These are phyloP conservation scores for Pilophorus perplexus DNA, from an alignment of 2,888 invertebrate species.

Conservation along the genomic window DNA sequence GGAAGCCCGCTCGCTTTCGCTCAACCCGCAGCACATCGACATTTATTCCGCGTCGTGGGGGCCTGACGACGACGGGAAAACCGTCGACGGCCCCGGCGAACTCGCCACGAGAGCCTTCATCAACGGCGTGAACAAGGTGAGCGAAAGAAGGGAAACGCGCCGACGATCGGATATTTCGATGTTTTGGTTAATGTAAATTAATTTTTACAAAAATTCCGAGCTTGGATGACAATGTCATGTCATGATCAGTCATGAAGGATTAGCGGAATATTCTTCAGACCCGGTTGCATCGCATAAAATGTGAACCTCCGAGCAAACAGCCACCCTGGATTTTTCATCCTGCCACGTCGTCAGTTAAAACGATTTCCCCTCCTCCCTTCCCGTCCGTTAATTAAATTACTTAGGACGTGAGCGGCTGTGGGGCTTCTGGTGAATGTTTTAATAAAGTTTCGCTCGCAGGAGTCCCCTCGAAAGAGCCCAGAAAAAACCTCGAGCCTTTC, in stretches of 20 bases:
- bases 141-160: too few relatives aligned
- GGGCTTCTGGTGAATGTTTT: background rate
- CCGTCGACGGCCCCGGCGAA: conserved; percentile 96
- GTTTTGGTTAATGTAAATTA: too few relatives aligned
- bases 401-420: background rate
- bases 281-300: too few relatives aligned
- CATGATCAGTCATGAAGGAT: too few relatives aligned
- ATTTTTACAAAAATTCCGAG: too few relatives aligned
- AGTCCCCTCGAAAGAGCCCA: background rate
- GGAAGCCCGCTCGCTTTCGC: conserved; percentile 89
- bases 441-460: background rate
- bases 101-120: conserved; percentile 92
- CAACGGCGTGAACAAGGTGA: conserved; percentile 92
- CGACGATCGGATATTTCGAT: too few relatives aligned
- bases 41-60: conserved; percentile 99
- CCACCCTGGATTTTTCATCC: too few relatives aligned
- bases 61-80: conserved; percentile 97
- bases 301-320: too few relatives aligned
- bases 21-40: conserved; percentile 95
- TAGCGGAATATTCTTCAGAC: too few relatives aligned
- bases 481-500: background rate
- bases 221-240: too few relatives aligned
- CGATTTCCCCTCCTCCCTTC: background rate
- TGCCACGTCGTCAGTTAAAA: background rate
- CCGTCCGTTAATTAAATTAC: background rate